Percentiles rank a stretch among this genome's conserved stretches.
Evolutionary conservation across 1,140 invertebrate species (phyloP).

Genomic region (Heliconius hewitsoni): DNA sequence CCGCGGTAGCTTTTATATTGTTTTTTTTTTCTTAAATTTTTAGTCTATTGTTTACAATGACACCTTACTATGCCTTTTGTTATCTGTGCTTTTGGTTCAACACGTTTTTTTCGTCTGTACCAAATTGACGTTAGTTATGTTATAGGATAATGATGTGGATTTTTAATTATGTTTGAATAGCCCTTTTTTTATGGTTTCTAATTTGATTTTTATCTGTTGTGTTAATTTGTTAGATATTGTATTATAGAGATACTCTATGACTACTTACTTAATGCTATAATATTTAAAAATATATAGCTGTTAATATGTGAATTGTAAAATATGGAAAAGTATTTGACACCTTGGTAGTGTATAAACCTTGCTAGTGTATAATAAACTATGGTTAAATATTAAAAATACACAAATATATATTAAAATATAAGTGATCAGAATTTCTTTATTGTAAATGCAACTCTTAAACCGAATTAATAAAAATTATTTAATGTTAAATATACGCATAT

Average conservation of each 20-base stretch:
- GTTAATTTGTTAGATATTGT: not conserved
- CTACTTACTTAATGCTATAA: not conserved
- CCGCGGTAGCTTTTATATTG: slow-evolving; percentile 44
- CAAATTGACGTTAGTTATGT: not conserved
- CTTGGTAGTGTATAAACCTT: too few species aligned
- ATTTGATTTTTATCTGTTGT: slow-evolving; percentile 2
- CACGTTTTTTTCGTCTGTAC: slow-evolving; percentile 25
- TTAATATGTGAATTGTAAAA: too few species aligned
- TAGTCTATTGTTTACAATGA: slow-evolving; percentile 40
- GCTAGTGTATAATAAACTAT: too few species aligned
- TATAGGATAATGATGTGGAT: slow-evolving; percentile 10
- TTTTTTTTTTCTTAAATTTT: slow-evolving; percentile 25
- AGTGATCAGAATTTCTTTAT: too few species aligned
- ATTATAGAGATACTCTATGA: not conserved
- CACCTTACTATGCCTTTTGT: slow-evolving; percentile 32
- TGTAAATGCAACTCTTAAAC: too few species aligned
- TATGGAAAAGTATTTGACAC: too few species aligned
- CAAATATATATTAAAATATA: too few species aligned
- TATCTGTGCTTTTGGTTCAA: slow-evolving; percentile 31
- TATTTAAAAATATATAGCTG: too few species aligned
- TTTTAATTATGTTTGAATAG: slow-evolving; percentile 13
- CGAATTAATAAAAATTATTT: too few species aligned
- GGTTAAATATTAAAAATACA: too few species aligned
- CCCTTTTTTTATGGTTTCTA: not conserved
- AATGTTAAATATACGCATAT: too few species aligned